Conservation (phyloP, 2,797 vertebrate species). For the Odontamblyopus lacepedii region DNA sequence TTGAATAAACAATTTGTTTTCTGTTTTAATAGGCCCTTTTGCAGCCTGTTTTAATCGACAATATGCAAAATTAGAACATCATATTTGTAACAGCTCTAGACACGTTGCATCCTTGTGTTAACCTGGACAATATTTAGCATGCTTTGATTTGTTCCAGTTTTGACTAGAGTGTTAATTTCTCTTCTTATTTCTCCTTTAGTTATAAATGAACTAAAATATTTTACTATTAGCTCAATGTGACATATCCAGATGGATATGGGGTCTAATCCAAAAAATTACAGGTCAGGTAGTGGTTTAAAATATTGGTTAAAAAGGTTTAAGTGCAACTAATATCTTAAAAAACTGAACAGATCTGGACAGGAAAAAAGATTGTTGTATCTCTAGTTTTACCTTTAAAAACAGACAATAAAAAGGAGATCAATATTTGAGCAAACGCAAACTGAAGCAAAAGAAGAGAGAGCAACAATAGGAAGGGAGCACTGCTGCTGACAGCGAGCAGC, state of each 20-base stretch:
- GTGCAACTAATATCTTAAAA: too few relatives aligned
- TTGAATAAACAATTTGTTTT: too few relatives aligned
- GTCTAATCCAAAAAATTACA: neutral
- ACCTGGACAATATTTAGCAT: neutral
- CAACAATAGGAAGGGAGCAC: too few relatives aligned
- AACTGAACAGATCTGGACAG: too few relatives aligned
- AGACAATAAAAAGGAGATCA: too few relatives aligned
- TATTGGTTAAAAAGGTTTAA: neutral
- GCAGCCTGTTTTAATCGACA: too few relatives aligned
- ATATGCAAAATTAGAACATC: too few relatives aligned
- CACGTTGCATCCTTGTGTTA: neutral
- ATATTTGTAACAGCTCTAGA: neutral
- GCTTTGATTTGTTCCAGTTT: neutral
- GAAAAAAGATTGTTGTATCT: too few relatives aligned
- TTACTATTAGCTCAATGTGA: neutral
- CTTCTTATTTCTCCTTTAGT: neutral
- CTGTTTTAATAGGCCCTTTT: too few relatives aligned
- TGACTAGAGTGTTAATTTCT: neutral
- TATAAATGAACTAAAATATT: neutral
- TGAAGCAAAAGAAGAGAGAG: too few relatives aligned
- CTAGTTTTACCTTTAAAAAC: too few relatives aligned
- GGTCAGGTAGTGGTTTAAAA: neutral
- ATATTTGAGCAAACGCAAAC: too few relatives aligned
- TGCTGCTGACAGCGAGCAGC: slow-evolving; percentile 11
- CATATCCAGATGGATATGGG: neutral